Percentiles rank a stretch among this genome's conserved stretches.
These are phyloP conservation scores for Pollimyrus isidori DNA, from an alignment of 2,113 vertebrate species.

Conservation along the genomic window DNA sequence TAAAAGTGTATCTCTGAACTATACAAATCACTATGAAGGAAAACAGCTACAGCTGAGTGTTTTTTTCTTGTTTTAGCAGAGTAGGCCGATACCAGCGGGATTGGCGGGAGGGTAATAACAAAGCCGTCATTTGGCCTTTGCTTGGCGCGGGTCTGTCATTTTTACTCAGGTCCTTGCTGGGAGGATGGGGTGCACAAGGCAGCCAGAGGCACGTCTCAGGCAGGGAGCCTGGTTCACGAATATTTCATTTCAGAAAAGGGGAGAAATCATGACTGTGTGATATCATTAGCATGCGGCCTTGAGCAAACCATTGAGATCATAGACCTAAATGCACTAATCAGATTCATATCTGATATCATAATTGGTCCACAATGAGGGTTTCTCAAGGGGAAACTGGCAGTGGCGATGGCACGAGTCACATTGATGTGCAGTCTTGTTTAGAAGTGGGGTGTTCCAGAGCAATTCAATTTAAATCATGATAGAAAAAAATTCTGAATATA, in stretches of 20 bases:
- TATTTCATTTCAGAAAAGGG: neutral
- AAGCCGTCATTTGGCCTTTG: neutral
- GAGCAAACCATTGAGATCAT: neutral
- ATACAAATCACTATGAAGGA: neutral
- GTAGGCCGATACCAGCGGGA: neutral
- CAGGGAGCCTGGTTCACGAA: neutral
- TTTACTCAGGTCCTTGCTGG: neutral
- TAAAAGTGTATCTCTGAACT: neutral
- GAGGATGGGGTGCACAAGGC: neutral
- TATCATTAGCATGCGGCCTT: neutral
- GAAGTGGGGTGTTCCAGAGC: neutral
- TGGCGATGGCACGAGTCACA: neutral
- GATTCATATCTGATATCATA: neutral
- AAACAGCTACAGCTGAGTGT: neutral
- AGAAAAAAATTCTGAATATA: neutral
- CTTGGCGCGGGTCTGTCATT: slow-evolving; percentile 4
- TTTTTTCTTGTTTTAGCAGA: neutral
- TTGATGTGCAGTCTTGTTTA: neutral
- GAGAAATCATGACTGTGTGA: neutral
- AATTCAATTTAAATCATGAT: neutral
- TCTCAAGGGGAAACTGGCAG: neutral
- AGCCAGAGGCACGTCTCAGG: neutral
- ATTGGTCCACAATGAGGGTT: neutral
- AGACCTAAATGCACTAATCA: neutral
- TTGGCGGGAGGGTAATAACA: neutral